Evolutionary conservation across 2,797 vertebrate genomes (phyloP).

Genomic region (Lacerta bilineata): DNA sequence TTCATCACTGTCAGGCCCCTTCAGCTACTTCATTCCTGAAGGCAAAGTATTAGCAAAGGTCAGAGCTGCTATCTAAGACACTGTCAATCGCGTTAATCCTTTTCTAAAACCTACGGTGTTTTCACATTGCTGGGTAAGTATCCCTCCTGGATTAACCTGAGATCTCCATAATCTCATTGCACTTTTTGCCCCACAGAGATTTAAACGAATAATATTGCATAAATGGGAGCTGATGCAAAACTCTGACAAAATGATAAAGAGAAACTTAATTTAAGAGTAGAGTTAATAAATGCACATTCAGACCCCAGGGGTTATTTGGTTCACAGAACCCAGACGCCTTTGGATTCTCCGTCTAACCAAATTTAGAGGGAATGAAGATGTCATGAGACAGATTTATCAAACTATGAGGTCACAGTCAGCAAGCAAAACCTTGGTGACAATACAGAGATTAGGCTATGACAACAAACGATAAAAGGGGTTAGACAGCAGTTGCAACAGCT

Average conservation of each 20-base stretch:
- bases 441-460: background rate
- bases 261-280: conserved; percentile 5
- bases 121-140: background rate
- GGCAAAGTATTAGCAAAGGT: conserved; percentile 19
- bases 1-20: background rate
- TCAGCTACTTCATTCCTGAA: conserved; percentile 18
- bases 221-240: background rate
- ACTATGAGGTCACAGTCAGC: background rate
- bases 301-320: background rate
- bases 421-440: conserved; percentile 1
- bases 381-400: background rate
- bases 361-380: conserved; percentile 7
- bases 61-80: background rate
- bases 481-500: background rate
- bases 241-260: background rate
- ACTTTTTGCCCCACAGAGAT: conserved; percentile 38
- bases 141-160: background rate
- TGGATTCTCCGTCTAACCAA: conserved; percentile 1
- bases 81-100: background rate
- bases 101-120: background rate
- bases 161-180: conserved; percentile 16
- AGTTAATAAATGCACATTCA: background rate
- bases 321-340: background rate
- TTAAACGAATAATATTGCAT: background rate
- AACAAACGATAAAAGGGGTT: background rate